Base-by-base conservation (phyloP, 1,140 invertebrate genomes). In the Cydia splendana region DNA sequence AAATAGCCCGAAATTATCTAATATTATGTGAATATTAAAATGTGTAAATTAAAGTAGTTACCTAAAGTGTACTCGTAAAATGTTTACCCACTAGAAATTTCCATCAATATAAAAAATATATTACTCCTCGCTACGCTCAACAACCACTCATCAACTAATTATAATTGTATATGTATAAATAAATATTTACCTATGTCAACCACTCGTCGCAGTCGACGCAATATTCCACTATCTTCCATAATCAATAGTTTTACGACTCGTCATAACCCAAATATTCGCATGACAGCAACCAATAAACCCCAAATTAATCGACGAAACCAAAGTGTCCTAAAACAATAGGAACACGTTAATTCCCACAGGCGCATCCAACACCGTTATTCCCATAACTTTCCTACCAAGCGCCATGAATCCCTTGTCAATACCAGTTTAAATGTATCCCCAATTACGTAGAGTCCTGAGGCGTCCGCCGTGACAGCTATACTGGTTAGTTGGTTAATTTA, bases 251-350 rank as follows among this genome's bases (percentile, higher is more conserved):
- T 20, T 24, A 62, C 20, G 57, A 62, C 15, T 62, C 24, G 9
- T 62, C 57, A 24, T 62, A 24, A 62, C 57, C 57, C 57, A 62
- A 62, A 62, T 62, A 62, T 24, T 62, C 20, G 57, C 57, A 62
- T 62, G 57, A 62, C 20, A 62, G 57, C 2, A 62, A 24, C 57
- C 57, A 62, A 62, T 62, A 62, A 62, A 62, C 18, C 57, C 53
- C 18, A 62, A 53, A 53, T 53, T 48, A 57, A 57, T 57, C 53
- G 53, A 57, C 20, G 20, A 9, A 62, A 62, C 18, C 18, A 62
- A 53, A 53, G 57, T 53, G 57, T 24, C 57, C 57, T 62, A 62
- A 62, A 62, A 62, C 57, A 62, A 62, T 62, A 62, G 20, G 24
- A 10, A 62, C 20, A 48, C 45, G 45, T 48, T 62, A 62, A 62